These are phyloP conservation scores for Chaetophractus vellerosus DNA, from an alignment of 2,797 vertebrate species.

Conservation along the genomic window DNA sequence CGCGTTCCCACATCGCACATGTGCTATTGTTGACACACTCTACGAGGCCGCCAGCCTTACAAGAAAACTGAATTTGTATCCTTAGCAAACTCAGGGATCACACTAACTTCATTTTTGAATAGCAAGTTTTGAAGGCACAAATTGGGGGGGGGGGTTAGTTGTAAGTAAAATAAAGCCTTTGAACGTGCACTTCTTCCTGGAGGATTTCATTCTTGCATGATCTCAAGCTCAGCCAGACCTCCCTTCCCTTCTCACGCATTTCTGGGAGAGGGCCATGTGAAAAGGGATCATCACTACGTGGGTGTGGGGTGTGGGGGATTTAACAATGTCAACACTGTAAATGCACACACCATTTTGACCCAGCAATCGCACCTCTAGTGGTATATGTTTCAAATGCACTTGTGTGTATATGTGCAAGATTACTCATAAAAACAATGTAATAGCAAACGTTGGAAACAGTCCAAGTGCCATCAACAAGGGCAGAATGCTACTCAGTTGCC, in stretches of 20 bases:
- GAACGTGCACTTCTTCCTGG: background rate
- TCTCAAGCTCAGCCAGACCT: background rate
- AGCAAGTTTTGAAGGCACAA: background rate
- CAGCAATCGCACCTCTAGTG: background rate
- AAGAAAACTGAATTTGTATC: background rate
- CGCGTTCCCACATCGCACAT: accelerated
- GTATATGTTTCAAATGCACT: background rate
- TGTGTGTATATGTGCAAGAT: background rate
- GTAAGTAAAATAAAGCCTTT: slow-evolving; percentile 14
- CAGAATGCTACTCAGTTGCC: background rate
- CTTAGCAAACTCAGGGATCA: background rate
- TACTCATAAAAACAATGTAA: background rate
- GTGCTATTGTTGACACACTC: background rate
- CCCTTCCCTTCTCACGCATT: background rate
- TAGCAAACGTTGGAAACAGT: background rate
- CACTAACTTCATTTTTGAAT: background rate
- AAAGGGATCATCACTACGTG: no score
- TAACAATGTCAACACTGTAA: background rate
- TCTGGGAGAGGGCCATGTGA: background rate
- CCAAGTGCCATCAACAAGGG: background rate
- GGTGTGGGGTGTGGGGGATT: background rate
- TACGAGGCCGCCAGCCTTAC: background rate
- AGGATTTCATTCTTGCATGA: background rate
- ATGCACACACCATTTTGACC: background rate
- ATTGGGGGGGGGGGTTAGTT: background rate